phyloP scores from a whole-genome alignment of 2,888 invertebrate species.

The Nematopogon swammerdamellus region DNA sequence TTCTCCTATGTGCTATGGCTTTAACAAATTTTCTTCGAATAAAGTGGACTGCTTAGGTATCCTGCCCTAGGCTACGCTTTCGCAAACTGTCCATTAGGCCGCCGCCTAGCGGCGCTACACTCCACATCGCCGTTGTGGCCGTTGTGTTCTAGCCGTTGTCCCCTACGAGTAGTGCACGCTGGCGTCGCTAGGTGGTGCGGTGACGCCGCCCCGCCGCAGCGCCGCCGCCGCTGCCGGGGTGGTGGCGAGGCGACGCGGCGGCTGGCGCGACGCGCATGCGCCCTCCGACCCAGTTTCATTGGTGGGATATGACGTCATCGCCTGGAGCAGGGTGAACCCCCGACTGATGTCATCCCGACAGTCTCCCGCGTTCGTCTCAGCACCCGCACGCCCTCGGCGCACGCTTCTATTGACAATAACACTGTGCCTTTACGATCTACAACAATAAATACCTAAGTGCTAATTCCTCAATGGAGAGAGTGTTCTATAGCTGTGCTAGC shows the following conservation, averaged over 20 bases:
- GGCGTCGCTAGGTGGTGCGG: too few relatives aligned
- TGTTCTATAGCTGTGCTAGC: not conserved
- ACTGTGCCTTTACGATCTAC: not conserved
- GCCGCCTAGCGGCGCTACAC: too few relatives aligned
- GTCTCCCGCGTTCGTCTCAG: conserved; percentile 35
- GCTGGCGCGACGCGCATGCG: conserved; percentile 46
- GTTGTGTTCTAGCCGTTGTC: too few relatives aligned
- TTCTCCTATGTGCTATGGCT: too few relatives aligned
- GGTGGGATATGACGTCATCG: conserved; percentile 52
- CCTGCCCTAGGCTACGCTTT: too few relatives aligned
- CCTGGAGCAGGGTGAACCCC: conserved; percentile 34
- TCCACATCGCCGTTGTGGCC: too few relatives aligned
- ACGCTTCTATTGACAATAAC: not conserved
- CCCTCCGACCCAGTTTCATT: conserved; percentile 37
- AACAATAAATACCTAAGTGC: too few relatives aligned
- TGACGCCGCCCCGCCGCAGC: too few relatives aligned
- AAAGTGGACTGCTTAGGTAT: too few relatives aligned
- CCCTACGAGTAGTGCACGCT: too few relatives aligned
- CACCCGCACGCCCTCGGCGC: not conserved
- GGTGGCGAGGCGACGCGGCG: conserved; percentile 38
- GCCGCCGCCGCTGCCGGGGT: not conserved
- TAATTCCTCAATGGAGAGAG: not conserved
- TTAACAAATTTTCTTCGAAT: too few relatives aligned
- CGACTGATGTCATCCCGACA: conserved; percentile 37
- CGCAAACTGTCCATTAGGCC: too few relatives aligned